phyloP scores from a whole-genome alignment of 2,888 invertebrate genomes.

The Palloptera scutellata region DNA sequence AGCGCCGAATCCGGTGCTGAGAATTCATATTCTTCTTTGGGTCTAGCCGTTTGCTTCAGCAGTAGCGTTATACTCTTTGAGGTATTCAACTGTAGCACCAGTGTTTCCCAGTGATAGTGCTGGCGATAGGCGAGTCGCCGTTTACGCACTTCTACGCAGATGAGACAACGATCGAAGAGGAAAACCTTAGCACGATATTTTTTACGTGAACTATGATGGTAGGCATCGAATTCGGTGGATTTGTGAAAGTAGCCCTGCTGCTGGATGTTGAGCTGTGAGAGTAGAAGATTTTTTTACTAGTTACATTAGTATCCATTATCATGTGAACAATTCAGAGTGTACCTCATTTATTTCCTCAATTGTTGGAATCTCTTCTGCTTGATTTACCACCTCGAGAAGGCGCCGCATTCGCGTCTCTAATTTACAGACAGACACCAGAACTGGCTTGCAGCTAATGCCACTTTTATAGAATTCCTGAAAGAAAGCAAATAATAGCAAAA shows the following conservation, averaged over 20 bases:
- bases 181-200: conserved; percentile 60
- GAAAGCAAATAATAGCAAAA: not conserved
- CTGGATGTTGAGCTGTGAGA: conserved; percentile 53
- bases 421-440: conserved; percentile 60
- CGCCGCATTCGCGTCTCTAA: conserved; percentile 61
- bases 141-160: conserved; percentile 61
- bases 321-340: too few relatives aligned
- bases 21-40: conserved; percentile 54
- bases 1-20: conserved; percentile 52
- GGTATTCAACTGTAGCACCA: conserved; percentile 56
- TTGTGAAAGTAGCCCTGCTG: conserved; percentile 59
- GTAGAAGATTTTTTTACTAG: too few relatives aligned
- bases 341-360: conserved; percentile 62
- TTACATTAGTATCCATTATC: too few relatives aligned
- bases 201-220: conserved; percentile 57
- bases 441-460: conserved; percentile 61
- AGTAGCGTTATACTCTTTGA: conserved; percentile 54
- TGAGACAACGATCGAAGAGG: conserved; percentile 59
- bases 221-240: conserved; percentile 59
- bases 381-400: conserved; percentile 60
- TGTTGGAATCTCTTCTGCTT: conserved; percentile 60
- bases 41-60: conserved; percentile 33
- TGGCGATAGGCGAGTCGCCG: conserved; percentile 58
- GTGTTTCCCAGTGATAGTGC: conserved; percentile 55
- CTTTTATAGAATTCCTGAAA: conserved; percentile 58